Evolutionary conservation across 2,113 vertebrate species (phyloP), one percentile per base, ranked within the genome.

Genomic region (Xyrauchen texanus): DNA sequence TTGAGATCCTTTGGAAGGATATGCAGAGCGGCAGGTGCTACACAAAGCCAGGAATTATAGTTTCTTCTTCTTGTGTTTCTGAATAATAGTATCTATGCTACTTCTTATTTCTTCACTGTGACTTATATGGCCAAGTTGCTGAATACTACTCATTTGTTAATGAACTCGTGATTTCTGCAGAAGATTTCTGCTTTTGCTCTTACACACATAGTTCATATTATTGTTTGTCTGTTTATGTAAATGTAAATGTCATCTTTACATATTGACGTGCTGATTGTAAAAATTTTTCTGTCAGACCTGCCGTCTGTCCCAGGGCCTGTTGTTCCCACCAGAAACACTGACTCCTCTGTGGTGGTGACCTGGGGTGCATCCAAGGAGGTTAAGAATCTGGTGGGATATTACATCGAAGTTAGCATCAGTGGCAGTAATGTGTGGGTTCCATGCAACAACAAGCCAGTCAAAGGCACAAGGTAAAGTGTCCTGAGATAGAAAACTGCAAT

Each of bases 401-500:
- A 99, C 81, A 94, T 98, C 74, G 96, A 99, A 80, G 90, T 91
- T 16, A 96, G 93, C 12, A 83, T 94, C 21, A 92, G 90, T 57
- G 97, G 97, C 77, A 97, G 94, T 42, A 93, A 93, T n/a, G 87
- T 73, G 11, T 99, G 98, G 98, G 92, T 91, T 34, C 96, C 98
- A 1, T 98, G 96, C 90, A 99, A 98, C 92, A 99, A 99, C 89
- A 99, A 97, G 76, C 98, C 98, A 0, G 94, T 99, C 69, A 97
- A 95, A 89, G 93, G 94, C 85, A 92, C 93, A 79, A 97, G 98
- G 98, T 99, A 90, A 52, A 12, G 10, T 52, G 53, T 34, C 21
- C 12, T 47, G n/a, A 68, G 46, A 34, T 8, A 7, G n/a, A 45
- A 57, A 57, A 45, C 71, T 78, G 45, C 66, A 68, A 12, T 77